Conservation (phyloP, 2,113 vertebrate species). For the Pseudopipra pipra region DNA sequence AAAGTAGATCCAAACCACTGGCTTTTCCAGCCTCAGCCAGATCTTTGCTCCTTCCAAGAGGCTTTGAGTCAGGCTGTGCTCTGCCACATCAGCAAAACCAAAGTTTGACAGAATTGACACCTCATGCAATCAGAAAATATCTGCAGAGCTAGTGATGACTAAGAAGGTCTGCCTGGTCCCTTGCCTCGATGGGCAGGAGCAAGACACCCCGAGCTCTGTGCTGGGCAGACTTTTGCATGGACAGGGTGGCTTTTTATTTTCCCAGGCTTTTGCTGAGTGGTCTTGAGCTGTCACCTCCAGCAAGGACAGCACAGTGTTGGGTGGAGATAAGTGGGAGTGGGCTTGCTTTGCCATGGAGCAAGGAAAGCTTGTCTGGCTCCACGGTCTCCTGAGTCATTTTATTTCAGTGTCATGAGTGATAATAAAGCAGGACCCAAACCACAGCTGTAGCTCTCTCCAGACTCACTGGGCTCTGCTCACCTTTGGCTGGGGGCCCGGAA, state of each 20-base stretch:
- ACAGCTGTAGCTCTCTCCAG: background rate
- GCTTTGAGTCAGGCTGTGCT: background rate
- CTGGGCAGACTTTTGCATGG: background rate
- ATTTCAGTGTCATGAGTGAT: background rate
- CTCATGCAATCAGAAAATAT: background rate
- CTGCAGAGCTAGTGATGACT: background rate
- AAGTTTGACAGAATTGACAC: background rate
- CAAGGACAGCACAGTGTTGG: background rate
- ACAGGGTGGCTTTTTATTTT: background rate
- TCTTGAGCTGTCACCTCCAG: background rate
- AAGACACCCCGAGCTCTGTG: background rate
- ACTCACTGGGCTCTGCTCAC: background rate
- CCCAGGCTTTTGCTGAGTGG: background rate
- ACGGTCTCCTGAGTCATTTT: background rate
- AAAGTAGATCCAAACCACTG: background rate
- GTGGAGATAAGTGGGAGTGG: background rate
- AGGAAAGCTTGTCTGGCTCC: background rate
- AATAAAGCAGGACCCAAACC: background rate
- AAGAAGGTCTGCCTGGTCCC: background rate
- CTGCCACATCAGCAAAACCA: background rate
- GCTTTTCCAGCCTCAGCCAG: slow-evolving; percentile 1
- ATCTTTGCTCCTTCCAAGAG: background rate
- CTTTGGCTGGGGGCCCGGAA: background rate
- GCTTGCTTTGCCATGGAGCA: background rate
- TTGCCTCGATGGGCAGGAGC: background rate